A percentile compares a stretch with the other conserved stretches of the same genome.
These are phyloP conservation scores for Sitophilus oryzae DNA, from an alignment of 1,140 invertebrate species.

Conservation along the genomic window DNA sequence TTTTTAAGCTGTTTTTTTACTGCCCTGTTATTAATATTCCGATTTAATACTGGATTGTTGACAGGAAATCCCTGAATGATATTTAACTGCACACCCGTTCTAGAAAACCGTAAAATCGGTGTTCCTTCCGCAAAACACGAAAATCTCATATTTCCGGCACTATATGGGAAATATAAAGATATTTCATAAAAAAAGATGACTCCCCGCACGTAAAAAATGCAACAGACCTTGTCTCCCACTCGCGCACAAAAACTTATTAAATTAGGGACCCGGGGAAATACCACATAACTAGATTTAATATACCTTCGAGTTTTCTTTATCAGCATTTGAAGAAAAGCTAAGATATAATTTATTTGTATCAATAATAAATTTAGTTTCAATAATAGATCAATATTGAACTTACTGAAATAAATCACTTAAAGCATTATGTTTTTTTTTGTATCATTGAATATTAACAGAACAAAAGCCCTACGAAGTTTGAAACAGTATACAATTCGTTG, in stretches of 20 bases:
- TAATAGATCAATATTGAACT: too few species aligned
- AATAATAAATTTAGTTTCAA: too few species aligned
- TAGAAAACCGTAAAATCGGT: constrained; percentile 1
- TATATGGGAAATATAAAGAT: constrained; percentile 19
- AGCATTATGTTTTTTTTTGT: too few species aligned
- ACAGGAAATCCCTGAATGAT: not conserved
- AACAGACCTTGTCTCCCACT: constrained; percentile 13
- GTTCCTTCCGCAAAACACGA: constrained; percentile 15
- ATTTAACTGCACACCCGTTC: not conserved
- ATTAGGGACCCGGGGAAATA: not conserved
- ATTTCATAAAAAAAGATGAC: constrained; percentile 13
- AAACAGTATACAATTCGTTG: too few species aligned
- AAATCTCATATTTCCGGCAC: constrained; percentile 18
- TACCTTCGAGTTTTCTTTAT: not conserved
- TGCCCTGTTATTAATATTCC: too few species aligned
- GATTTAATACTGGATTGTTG: too few species aligned
- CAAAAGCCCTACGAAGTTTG: too few species aligned
- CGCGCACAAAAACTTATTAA: constrained; percentile 5
- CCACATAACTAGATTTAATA: not conserved
- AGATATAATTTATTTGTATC: too few species aligned
- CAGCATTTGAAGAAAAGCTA: too few species aligned
- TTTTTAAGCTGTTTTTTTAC: too few species aligned
- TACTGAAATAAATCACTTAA: too few species aligned
- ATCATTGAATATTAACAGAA: too few species aligned
- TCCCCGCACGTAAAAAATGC: constrained; percentile 16